Conservation (phyloP, 2,888 invertebrate species). For the Crocallis elinguaria region DNA sequence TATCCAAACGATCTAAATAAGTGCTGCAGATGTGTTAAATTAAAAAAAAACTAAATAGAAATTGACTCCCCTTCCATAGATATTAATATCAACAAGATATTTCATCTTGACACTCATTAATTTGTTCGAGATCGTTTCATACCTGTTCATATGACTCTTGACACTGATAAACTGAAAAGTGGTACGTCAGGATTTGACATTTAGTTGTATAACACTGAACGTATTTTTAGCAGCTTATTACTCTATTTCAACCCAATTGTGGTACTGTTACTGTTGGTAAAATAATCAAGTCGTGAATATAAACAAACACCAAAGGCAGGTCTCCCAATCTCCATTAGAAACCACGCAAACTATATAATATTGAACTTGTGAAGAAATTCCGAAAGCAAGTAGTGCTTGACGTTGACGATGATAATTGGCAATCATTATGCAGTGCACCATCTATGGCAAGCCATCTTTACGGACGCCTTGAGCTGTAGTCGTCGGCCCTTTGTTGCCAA, state of each 20-base stretch:
- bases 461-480: slow-evolving; percentile 34
- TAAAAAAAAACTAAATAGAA: background rate
- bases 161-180: too few species aligned
- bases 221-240: too few species aligned
- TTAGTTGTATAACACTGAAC: background rate
- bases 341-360: slow-evolving; percentile 21
- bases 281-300: background rate
- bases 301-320: background rate
- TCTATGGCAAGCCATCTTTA: slow-evolving; percentile 58
- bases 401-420: slow-evolving; percentile 57
- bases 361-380: slow-evolving; percentile 50
- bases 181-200: too few species aligned
- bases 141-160: too few species aligned
- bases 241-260: too few species aligned
- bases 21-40: background rate
- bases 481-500: slow-evolving; percentile 18
- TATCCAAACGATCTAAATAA: background rate
- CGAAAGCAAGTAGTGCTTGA: slow-evolving; percentile 53
- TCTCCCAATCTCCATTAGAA: slow-evolving; percentile 13
- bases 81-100: too few species aligned
- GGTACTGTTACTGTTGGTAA: background rate
- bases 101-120: too few species aligned
- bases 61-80: background rate
- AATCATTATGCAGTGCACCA: slow-evolving; percentile 57
- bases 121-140: too few species aligned